Evolutionary conservation across 2,797 vertebrate species (phyloP).

Genomic region (Pseudocheirus occidentalis): DNA sequence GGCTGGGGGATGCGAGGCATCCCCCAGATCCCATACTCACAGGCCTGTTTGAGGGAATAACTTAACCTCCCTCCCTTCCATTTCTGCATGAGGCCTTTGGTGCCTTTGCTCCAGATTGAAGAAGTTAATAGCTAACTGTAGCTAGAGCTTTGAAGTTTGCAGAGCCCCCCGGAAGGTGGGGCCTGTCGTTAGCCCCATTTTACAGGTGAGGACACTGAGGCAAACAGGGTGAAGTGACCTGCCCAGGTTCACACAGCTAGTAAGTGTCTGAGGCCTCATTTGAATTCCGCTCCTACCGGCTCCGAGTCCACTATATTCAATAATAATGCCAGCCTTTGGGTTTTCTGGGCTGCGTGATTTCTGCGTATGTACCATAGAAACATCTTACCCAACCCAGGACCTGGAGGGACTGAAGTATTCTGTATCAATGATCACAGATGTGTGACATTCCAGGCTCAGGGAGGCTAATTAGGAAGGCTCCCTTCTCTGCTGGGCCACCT

Average conservation of each 20-base stretch:
- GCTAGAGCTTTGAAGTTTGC: too few relatives aligned
- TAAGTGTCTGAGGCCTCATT: background rate
- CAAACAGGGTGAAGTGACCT: background rate
- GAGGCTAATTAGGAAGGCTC: background rate
- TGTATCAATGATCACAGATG: background rate
- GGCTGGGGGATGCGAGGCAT: background rate
- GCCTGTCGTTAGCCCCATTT: background rate
- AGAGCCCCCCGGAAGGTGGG: too few relatives aligned
- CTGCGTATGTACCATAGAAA: background rate
- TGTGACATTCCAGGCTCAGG: background rate
- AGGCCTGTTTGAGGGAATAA: background rate
- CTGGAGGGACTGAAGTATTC: background rate
- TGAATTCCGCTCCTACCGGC: background rate
- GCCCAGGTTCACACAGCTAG: background rate
- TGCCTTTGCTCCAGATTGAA: background rate
- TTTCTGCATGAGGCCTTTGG: background rate
- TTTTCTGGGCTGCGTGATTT: background rate
- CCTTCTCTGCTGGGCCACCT: background rate
- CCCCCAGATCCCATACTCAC: background rate
- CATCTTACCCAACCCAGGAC: background rate
- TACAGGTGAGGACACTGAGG: background rate
- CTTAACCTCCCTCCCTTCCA: background rate
- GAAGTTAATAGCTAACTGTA: background rate
- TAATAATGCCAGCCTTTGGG: background rate
- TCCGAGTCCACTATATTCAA: background rate